phyloP scores from a whole-genome alignment of 1,140 invertebrate genomes.

The honey bee (Apis mellifera) region Amel_HAv3.1 CM009941.2:1668501-1669000 shows the following conservation, averaged over 20 bases:
- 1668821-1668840: neutral
- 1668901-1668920: constrained; percentile 69
- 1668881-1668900: constrained; percentile 70
- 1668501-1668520: too few relatives aligned
- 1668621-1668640: too few relatives aligned
- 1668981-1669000: too few relatives aligned
- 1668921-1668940: constrained; percentile 59
- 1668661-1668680: too few relatives aligned
- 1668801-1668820: constrained; percentile 54
- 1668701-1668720: constrained; percentile 72
- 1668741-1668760: constrained; percentile 64
- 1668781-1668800: constrained; percentile 35
- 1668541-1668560: too few relatives aligned
- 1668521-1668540: too few relatives aligned
- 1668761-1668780: constrained; percentile 34
- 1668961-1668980: too few relatives aligned
- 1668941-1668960: neutral
- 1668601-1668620: too few relatives aligned
- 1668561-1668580: too few relatives aligned
- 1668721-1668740: constrained; percentile 69
- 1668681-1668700: neutral
- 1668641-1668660: too few relatives aligned
- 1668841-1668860: constrained; percentile 66
- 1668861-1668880: constrained; percentile 64
- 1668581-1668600: too few relatives aligned